phyloP scores from a whole-genome alignment of 2,113 vertebrate species.

The Tylochromis polylepis region DNA sequence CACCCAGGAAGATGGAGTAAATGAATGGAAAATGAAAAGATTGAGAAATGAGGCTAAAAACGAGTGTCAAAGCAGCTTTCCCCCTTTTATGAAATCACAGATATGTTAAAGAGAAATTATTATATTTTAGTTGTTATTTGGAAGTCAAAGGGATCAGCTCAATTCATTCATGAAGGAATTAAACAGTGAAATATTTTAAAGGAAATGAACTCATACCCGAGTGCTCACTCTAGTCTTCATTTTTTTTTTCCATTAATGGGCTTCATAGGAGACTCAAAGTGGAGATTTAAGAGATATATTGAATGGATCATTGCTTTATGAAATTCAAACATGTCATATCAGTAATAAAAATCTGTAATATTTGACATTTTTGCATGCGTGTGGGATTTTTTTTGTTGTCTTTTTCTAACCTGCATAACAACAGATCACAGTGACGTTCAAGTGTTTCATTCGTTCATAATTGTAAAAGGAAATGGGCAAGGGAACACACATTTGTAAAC shows the following conservation, averaged over 20 bases:
- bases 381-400: background rate
- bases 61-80: background rate
- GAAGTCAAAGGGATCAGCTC: background rate
- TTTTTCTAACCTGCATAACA: background rate
- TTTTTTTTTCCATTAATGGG: too few relatives aligned
- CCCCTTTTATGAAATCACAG: background rate
- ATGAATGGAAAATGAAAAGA: background rate
- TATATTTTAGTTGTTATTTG: background rate
- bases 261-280: too few relatives aligned
- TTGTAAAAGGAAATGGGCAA: background rate
- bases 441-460: background rate
- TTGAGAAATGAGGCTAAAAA: background rate
- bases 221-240: background rate
- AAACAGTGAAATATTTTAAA: background rate
- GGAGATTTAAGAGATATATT: background rate
- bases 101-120: background rate
- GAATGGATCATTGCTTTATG: slow-evolving; percentile 13
- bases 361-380: background rate
- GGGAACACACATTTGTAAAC: background rate
- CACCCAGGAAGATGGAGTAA: background rate
- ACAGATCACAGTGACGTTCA: background rate
- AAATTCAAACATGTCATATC: slow-evolving; percentile 5
- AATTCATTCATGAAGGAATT: background rate
- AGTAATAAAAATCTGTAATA: slow-evolving; percentile 22
- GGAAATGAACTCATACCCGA: background rate